Conservation (phyloP, 2,888 invertebrate genomes). For the Mimachlamys varia region DNA sequence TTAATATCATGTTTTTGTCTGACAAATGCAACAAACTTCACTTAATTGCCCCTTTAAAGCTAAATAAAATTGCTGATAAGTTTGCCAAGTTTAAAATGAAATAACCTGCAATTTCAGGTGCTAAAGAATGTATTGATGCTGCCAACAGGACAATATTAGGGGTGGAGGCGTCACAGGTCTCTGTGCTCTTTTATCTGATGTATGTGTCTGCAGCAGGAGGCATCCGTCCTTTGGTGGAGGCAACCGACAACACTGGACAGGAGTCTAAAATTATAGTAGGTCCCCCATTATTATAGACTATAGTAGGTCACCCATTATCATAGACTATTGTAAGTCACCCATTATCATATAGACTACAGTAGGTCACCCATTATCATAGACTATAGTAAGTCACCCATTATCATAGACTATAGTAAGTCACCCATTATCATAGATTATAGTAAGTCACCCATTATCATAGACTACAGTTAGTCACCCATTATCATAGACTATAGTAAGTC, state of each 20-base stretch:
- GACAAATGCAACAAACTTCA: too few relatives aligned
- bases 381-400: too few relatives aligned
- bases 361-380: too few relatives aligned
- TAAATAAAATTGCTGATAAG: too few relatives aligned
- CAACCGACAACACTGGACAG: slow-evolving; percentile 74
- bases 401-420: slow-evolving; percentile 68
- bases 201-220: slow-evolving; percentile 78
- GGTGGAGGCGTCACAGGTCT: slow-evolving; percentile 76
- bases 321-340: slow-evolving; percentile 41
- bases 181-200: slow-evolving; percentile 77
- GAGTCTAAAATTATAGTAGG: slow-evolving; percentile 77
- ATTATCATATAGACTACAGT: too few relatives aligned
- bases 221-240: slow-evolving; percentile 73
- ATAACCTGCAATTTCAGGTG: slow-evolving; percentile 63
- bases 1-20: too few relatives aligned
- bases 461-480: slow-evolving; percentile 72
- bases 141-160: slow-evolving; percentile 77
- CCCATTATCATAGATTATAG: too few relatives aligned
- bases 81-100: too few relatives aligned
- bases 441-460: slow-evolving; percentile 53
- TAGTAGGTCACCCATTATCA: slow-evolving; percentile 43
- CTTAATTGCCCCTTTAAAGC: too few relatives aligned
- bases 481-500: slow-evolving; percentile 56
- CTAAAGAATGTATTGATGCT: slow-evolving; percentile 70
- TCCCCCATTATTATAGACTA: background rate